These are phyloP conservation scores for Garrulus glandarius DNA, from an alignment of 2,797 vertebrate species.

Conservation along the genomic window DNA sequence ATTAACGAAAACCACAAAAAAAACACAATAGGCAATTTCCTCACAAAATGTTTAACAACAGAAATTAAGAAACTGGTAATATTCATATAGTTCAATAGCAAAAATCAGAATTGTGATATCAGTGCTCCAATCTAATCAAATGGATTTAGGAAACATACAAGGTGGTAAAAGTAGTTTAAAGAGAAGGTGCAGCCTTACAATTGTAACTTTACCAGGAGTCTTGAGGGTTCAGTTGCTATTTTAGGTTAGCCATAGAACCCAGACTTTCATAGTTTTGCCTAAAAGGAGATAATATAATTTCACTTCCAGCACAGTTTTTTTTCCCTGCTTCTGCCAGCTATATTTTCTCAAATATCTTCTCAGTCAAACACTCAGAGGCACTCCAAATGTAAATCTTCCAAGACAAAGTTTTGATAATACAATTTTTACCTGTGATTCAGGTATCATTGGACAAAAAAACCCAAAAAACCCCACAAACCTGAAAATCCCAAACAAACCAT, in stretches of 20 bases:
- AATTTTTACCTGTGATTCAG: too few species aligned
- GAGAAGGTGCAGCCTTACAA: not conserved
- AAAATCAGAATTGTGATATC: not conserved
- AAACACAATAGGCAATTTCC: constrained; percentile 29
- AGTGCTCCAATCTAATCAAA: not conserved
- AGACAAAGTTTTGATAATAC: too few species aligned
- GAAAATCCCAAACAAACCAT: not conserved
- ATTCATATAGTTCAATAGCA: not conserved
- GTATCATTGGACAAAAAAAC: too few species aligned
- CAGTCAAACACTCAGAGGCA: too few species aligned
- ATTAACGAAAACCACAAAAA: constrained; percentile 38
- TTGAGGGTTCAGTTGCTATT: not conserved
- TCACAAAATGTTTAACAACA: constrained; percentile 13
- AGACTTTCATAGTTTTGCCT: not conserved
- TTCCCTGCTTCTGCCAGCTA: too few species aligned
- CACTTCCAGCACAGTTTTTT: not conserved
- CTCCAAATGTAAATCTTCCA: too few species aligned
- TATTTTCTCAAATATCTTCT: too few species aligned
- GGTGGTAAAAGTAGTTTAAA: not conserved
- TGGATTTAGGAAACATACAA: not conserved
- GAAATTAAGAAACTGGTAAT: constrained; percentile 1
- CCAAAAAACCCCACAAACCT: too few species aligned
- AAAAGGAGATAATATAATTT: not conserved
- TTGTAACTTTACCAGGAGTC: not conserved
- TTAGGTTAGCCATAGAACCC: not conserved